A percentile compares a stretch with the other conserved stretches of the same genome.
Evolutionary conservation across 2,888 invertebrate genomes (phyloP).

Genomic region (Eupithecia subfuscata): DNA sequence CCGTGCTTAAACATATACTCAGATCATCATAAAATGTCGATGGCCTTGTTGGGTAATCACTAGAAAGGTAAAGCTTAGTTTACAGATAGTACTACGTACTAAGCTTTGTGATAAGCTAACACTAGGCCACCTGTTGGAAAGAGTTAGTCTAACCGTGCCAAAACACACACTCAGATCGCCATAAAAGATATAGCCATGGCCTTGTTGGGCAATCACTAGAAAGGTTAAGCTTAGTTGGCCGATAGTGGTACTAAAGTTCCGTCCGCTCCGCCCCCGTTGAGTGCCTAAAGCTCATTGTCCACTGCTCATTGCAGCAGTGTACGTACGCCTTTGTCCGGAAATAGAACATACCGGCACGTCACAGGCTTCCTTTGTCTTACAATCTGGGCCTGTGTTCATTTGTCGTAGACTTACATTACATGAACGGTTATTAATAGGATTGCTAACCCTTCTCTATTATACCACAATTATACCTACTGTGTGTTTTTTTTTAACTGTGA

Average conservation of each 20-base stretch:
- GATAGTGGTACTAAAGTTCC: not conserved
- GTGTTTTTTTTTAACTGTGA: too few relatives aligned
- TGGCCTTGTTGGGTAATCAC: not conserved
- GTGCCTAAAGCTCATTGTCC: not conserved
- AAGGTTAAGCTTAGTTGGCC: not conserved
- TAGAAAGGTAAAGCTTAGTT: not conserved
- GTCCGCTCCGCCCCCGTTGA: not conserved
- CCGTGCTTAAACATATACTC: not conserved
- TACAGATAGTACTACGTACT: not conserved
- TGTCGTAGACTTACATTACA: not conserved
- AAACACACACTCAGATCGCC: not conserved
- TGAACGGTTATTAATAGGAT: not conserved
- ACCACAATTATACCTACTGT: too few relatives aligned
- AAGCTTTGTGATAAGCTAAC: not conserved
- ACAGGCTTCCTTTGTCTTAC: not conserved
- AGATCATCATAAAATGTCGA: not conserved
- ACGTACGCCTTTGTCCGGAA: not conserved
- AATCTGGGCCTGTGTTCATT: not conserved
- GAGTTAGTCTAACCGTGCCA: not conserved
- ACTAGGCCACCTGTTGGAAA: constrained; percentile 3
- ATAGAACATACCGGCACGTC: not conserved
- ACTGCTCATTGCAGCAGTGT: not conserved
- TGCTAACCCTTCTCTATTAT: too few relatives aligned
- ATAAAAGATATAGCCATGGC: not conserved
- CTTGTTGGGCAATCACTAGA: not conserved